These are phyloP conservation scores for Karalla daura DNA, from an alignment of 2,797 vertebrate genomes.

Conservation along the genomic window DNA sequence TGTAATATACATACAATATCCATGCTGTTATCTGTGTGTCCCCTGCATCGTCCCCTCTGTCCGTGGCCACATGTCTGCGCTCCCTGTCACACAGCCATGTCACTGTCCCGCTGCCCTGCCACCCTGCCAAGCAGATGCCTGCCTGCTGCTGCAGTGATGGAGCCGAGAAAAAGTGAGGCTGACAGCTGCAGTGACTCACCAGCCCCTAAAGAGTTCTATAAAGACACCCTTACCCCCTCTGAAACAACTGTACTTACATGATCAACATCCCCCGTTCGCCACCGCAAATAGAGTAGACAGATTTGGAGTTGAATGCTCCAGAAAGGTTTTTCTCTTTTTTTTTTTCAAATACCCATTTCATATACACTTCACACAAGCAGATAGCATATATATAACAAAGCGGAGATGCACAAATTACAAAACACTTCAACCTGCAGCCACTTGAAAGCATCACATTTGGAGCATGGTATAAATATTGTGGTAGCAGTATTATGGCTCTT, in stretches of 20 bases:
- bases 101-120: slow-evolving; percentile 52
- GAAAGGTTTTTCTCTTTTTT: background rate
- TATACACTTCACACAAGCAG: background rate
- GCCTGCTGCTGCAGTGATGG: slow-evolving; percentile 57
- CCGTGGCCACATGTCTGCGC: slow-evolving; percentile 37
- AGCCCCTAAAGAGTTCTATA: slow-evolving; percentile 49
- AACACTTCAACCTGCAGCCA: no score
- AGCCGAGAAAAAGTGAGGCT: slow-evolving; percentile 52
- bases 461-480: no score
- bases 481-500: background rate
- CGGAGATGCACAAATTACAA: background rate
- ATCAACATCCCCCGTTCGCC: slow-evolving; percentile 17
- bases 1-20: background rate
- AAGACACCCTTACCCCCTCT: slow-evolving; percentile 47
- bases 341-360: background rate
- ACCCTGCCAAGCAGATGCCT: slow-evolving; percentile 55
- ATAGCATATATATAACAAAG: no score
- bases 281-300: slow-evolving; percentile 12
- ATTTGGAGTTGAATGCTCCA: background rate
- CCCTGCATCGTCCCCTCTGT: slow-evolving; percentile 19
- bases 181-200: slow-evolving; percentile 75
- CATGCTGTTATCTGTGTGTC: slow-evolving; percentile 20
- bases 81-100: slow-evolving; percentile 61
- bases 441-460: no score
- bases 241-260: slow-evolving; percentile 32